phyloP scores from a whole-genome alignment of 2,113 vertebrate genomes.

The Eurystomus gularis region DNA sequence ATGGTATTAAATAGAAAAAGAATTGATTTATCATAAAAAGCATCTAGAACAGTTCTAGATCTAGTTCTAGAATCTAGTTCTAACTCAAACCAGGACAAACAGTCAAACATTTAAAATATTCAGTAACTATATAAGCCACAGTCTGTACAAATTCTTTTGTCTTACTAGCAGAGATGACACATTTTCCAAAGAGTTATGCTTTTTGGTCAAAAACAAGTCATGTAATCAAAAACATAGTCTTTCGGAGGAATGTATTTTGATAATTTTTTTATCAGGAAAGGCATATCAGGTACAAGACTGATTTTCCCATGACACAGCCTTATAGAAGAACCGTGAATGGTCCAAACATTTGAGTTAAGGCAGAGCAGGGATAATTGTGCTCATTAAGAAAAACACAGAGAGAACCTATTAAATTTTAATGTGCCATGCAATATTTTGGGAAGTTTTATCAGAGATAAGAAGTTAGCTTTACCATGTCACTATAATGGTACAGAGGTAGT shows the following conservation, averaged over 20 bases:
- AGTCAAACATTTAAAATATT: not conserved
- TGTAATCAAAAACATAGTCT: not conserved
- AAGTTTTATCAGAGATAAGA: not conserved
- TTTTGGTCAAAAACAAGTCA: not conserved
- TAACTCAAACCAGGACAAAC: too few relatives aligned
- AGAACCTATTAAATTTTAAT: not conserved
- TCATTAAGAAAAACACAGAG: not conserved
- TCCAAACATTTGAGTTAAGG: not conserved
- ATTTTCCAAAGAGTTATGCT: not conserved
- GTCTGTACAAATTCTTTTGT: not conserved
- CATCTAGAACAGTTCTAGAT: not conserved
- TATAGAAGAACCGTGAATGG: not conserved
- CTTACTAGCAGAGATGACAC: not conserved
- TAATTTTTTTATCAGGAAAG: not conserved
- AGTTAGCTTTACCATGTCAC: not conserved
- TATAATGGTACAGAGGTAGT: not conserved
- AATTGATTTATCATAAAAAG: not conserved
- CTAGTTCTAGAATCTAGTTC: too few relatives aligned
- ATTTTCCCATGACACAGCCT: not conserved
- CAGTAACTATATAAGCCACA: not conserved
- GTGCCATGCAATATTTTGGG: not conserved
- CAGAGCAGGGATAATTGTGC: not conserved
- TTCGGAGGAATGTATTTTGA: not conserved
- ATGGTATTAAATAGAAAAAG: not conserved
- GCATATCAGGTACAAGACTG: not conserved